Evolutionary conservation across 2,888 invertebrate species (phyloP), one percentile per base, ranked within the genome.

Genomic region (Onthophagus sagittarius): DNA sequence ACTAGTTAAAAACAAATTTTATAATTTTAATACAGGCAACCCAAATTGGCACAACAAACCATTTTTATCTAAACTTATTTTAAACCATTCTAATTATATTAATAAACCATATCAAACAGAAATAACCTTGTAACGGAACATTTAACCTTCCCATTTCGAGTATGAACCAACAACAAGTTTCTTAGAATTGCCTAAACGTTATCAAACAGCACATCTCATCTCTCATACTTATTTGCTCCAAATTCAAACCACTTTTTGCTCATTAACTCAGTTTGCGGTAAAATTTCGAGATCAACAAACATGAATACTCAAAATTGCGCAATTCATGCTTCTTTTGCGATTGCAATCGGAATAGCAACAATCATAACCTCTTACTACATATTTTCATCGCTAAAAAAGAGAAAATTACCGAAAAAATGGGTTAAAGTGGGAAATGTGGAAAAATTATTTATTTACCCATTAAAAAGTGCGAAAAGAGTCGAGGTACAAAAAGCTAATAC

Each of bases 401-500:
- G 80, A 32, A 79, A 79, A 64, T 78, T 78, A 15, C 77, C 83
- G 53, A 79, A 79, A 73, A 63, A 74, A 72, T 85, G 85, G 85
- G 80, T 80, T 63, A 77, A 80, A 72, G 80, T 85, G 1, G 85
- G 84, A 23, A 81, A 77, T 71, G 78, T 85, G 5, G 80, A 79
- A 31, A 80, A 82, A 74, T 72, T 85, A n/a, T 80, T 80, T 70
- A 71, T 85, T 64, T 85, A 84, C 77, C 85, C 85, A 0, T 73
- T 85, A 71, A 85, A 85, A 75, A 85, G 85, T 77, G 85, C 85
- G 5, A 80, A 81, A 69, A 73, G 82, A 63, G 79, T 83, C 11
- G 83, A 84, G 74, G n/a, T 85, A 32, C 73, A 76, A 67, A 75
- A 75, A 70, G 85, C 83, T 0, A 81, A 83, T 70, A 71, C 71